Evolutionary conservation across 2,888 invertebrate species (phyloP), one percentile per base, ranked within the genome.

Genomic region (Synergus gifuensis): DNA sequence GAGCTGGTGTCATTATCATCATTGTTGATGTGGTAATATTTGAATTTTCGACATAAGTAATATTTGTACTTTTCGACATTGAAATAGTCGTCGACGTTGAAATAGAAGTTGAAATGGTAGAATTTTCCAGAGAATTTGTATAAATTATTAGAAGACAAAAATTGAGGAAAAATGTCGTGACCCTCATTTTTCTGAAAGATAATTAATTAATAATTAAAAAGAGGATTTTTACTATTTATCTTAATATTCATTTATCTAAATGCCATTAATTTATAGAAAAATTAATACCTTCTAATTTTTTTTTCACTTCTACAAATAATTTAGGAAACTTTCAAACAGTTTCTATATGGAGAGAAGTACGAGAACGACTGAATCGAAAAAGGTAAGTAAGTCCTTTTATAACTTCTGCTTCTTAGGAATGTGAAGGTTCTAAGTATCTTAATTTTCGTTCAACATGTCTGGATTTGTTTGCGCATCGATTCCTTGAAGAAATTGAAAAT

Each of bases 1-100:
- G 49, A 18, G n/a, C 16, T 4, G 77, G 12, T 4, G 18, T 46
- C 18, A 12, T 18, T 9, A 81, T 7, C 78, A 78, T 64, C 81
- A 78, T 63, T 77, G 78, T 22, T 66, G 76, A 22, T 60, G 12
- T 12, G 3, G 22, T 60, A 22, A 22, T 60, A 12, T 60, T 60
- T 5, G 22, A 12, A 22, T 60, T 60, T 60, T 60, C 60, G 3
- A 60, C 18, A 60, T 60, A 5, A 3, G 60, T 60, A 60, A 28
- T 14, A 60, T 60, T 60, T 12, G 12, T 60, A 22, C 22, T 60
- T 28, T 22, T 28, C 9, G 28, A 60, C 1, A n/a, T 76, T 76
- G 8, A 69, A 12, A 60, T 28, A 28, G 22, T 28, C 22, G 1
- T 28, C 1, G 73, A 1, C 9, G 54, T 54, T 62, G 11, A 8